Conservation (phyloP, 2,888 invertebrate species). For the Drosophila kanekoi region DNA sequence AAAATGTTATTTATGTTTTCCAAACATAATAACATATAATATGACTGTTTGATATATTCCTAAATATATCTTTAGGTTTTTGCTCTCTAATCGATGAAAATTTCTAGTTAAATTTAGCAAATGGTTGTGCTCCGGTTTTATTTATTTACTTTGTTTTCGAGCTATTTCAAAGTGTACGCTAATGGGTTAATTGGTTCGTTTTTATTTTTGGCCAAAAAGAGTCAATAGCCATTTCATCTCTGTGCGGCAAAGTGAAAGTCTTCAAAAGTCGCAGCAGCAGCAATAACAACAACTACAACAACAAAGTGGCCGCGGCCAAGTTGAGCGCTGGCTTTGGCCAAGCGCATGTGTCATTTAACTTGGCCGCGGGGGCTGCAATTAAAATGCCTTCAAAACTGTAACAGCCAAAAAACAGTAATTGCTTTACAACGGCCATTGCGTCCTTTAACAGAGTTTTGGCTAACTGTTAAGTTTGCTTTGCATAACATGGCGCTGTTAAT, state of each 20-base stretch:
- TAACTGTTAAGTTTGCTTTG: slow-evolving; percentile 21
- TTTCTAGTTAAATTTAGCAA: slow-evolving; percentile 34
- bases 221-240: slow-evolving; percentile 76
- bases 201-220: slow-evolving; percentile 70
- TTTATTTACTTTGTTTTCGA: slow-evolving; percentile 7
- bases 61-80: slow-evolving; percentile 2
- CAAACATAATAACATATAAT: background rate
- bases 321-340: slow-evolving; percentile 38
- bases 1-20: too few relatives aligned
- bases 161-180: slow-evolving; percentile 55
- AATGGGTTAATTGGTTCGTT: slow-evolving; percentile 73
- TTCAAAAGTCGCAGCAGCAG: slow-evolving; percentile 21
- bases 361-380: slow-evolving; percentile 72
- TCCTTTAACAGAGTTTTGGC: background rate
- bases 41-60: background rate
- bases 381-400: slow-evolving; percentile 73
- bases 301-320: slow-evolving; percentile 42
- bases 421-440: slow-evolving; percentile 25
- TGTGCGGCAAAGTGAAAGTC: slow-evolving; percentile 70
- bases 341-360: slow-evolving; percentile 72
- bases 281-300: slow-evolving; percentile 34
- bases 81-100: background rate
- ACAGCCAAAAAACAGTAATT: slow-evolving; percentile 29
- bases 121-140: slow-evolving; percentile 32
- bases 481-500: slow-evolving; percentile 34